Conservation (phyloP, 2,797 vertebrate species). For the Intellagama lesueurii region DNA sequence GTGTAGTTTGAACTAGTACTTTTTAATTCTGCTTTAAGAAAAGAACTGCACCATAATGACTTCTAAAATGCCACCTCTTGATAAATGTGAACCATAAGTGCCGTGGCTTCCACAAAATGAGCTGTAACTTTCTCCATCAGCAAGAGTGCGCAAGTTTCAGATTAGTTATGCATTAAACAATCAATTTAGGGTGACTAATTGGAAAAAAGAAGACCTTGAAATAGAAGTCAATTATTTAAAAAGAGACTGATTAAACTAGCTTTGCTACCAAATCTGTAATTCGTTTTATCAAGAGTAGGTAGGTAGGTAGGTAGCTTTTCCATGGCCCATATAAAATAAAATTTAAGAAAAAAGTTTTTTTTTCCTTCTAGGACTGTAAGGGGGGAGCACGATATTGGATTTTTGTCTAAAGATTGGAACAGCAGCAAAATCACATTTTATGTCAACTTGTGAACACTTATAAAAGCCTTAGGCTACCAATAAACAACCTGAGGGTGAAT, state of each 20-base stretch:
- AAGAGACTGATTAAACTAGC: constrained; percentile 59
- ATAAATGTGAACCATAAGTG: constrained; percentile 63
- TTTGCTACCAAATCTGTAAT: constrained; percentile 43
- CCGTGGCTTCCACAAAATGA: constrained; percentile 69
- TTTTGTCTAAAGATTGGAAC: neutral
- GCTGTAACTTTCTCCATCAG: constrained; percentile 65
- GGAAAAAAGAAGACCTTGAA: constrained; percentile 67
- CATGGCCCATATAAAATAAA: neutral
- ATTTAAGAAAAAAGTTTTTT: neutral
- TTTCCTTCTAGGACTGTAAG: neutral
- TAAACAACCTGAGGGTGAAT: neutral
- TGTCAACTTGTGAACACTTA: neutral
- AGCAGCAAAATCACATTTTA: constrained; percentile 5
- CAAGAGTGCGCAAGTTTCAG: constrained; percentile 68
- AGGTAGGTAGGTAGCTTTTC: neutral
- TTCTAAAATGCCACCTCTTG: constrained; percentile 70
- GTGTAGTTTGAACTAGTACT: neutral
- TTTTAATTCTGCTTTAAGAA: constrained; percentile 50
- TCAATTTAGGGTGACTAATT: constrained; percentile 67
- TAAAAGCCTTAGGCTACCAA: neutral
- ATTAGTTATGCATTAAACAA: constrained; percentile 68
- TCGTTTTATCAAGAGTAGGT: constrained; percentile 43
- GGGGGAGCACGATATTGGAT: too few relatives aligned
- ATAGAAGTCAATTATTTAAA: constrained; percentile 64
- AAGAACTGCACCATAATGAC: constrained; percentile 55